Conservation (phyloP, 2,113 vertebrate genomes). For the Pelmatolapia mariae region DNA sequence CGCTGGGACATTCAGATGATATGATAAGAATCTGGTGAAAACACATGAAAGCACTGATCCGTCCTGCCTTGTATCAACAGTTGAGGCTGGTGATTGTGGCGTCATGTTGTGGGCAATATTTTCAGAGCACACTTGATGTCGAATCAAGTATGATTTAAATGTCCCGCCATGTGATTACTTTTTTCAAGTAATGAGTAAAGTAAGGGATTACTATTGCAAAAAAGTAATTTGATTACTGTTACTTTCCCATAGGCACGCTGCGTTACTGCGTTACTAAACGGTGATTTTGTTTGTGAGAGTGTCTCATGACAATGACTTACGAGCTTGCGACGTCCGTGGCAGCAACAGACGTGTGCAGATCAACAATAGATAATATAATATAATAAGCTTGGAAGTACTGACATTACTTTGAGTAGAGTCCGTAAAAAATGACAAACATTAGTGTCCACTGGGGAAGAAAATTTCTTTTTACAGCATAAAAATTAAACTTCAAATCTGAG, state of each 20-base stretch:
- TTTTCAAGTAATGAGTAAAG: not conserved
- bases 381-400: too few relatives aligned
- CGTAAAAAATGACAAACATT: not conserved
- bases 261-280: not conserved
- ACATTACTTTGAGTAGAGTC: too few relatives aligned
- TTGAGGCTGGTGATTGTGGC: not conserved
- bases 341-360: too few relatives aligned
- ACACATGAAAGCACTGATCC: not conserved
- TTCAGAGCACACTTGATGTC: not conserved
- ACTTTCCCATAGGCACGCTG: not conserved
- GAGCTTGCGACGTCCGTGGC: rapidly evolving
- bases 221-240: not conserved
- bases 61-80: not conserved
- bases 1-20: not conserved
- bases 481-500: not conserved
- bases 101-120: not conserved
- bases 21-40: not conserved
- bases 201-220: not conserved
- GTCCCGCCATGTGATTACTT: not conserved
- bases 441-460: not conserved
- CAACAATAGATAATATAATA: too few relatives aligned
- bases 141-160: not conserved
- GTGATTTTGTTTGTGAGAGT: not conserved
- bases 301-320: not conserved
- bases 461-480: not conserved